A percentile compares a stretch with the other conserved stretches of the same genome.
Evolutionary conservation across 1,140 invertebrate genomes (phyloP).

Genomic region (Protaetia brevitarsis): DNA sequence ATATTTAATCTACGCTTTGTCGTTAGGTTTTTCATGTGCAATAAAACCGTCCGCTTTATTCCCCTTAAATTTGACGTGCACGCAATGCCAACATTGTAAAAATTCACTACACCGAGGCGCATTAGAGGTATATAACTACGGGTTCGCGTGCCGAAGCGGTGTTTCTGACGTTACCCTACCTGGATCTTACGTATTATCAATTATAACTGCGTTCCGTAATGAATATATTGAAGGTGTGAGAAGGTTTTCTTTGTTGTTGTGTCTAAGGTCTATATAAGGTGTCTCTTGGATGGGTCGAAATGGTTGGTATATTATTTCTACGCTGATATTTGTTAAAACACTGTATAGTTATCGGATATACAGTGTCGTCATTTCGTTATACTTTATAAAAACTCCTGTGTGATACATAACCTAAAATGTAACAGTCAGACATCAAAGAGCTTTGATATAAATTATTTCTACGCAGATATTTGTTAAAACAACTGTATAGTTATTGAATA

Average conservation of each 20-base stretch:
- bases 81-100: conserved; percentile 8
- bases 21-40: conserved; percentile 7
- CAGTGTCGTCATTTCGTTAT: too few relatives aligned
- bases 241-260: neutral
- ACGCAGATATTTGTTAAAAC: too few relatives aligned
- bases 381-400: too few relatives aligned
- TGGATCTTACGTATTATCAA: neutral
- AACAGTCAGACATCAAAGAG: too few relatives aligned
- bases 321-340: too few relatives aligned
- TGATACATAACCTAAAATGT: too few relatives aligned
- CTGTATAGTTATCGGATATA: too few relatives aligned
- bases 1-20: conserved; percentile 7
- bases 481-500: too few relatives aligned
- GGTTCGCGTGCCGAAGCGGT: neutral
- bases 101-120: conserved; percentile 8
- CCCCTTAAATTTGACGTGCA: conserved; percentile 9
- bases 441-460: too few relatives aligned
- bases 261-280: too few relatives aligned
- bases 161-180: neutral
- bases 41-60: conserved; percentile 14
- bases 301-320: too few relatives aligned
- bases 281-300: too few relatives aligned
- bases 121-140: neutral
- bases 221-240: neutral
- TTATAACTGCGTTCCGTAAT: conserved; percentile 9